Evolutionary conservation across 2,888 invertebrate genomes (phyloP), one percentile per base, ranked within the genome.

Genomic region (Sylvicola cinctus): DNA sequence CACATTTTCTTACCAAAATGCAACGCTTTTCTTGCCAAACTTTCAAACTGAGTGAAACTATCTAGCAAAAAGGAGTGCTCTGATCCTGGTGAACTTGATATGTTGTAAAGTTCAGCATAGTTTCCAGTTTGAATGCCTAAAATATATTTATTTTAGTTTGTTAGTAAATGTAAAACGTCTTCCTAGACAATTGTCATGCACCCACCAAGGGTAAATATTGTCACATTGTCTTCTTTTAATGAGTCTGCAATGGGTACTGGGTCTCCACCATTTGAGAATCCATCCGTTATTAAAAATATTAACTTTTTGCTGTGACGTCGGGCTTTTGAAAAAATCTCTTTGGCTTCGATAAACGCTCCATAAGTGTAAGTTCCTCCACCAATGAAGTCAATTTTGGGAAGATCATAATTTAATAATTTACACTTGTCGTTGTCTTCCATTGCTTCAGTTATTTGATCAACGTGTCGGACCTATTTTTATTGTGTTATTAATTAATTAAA

Each of bases 281-380:
- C 75, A 45, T 76, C 75, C 2, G 75, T 75, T 41, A 76, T 65
- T 3, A 76, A 52, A 45, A 76, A 73, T 8, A 76, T 57, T 0
- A 70, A 67, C 47, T 72, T 72, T 41, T 57, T 63, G 3, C 65
- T 59, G 15, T 54, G 51, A 16, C 52, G 47, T 13, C 68, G 54
- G 1, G 50, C 45, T 25, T 51, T 52, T 31, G 53, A 48, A 17
- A 68, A 60, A 32, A 68, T 65, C 36, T 56, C 72, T 52, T 68
- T 61, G 2, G 74, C 74, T 43, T 66, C 66, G 37, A 64, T 49
- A 39, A 76, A 60, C 2, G 75, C 76, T n/a, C 74, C 74, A 17
- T 69, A 54, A 0, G 76, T 76, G 46, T 65, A 73, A 2, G 76
- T 76, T 15, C 70, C 72, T 2, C 76, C 75, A 3, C 74, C 74